Conservation (phyloP, 2,113 vertebrate species). For the Grammomys surdaster region DNA sequence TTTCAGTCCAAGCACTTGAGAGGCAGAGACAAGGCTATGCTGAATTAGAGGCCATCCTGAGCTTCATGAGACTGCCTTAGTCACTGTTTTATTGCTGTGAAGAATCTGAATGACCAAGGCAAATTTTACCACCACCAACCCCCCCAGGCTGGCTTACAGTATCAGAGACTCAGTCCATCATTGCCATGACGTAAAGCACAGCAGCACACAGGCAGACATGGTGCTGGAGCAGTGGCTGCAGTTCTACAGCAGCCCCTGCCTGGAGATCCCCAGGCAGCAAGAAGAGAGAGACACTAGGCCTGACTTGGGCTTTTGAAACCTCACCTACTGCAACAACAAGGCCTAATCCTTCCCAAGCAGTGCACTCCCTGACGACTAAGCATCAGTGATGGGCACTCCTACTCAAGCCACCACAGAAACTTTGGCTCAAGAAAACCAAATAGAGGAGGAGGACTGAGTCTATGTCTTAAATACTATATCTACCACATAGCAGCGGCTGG, state of each 20-base stretch:
- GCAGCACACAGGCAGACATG: background rate
- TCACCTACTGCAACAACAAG: background rate
- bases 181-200: background rate
- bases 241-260: background rate
- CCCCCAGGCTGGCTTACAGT: no score
- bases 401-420: background rate
- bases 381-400: background rate
- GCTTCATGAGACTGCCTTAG: background rate
- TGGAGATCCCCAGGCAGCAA: background rate
- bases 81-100: background rate
- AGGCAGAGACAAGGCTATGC: no score
- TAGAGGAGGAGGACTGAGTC: background rate
- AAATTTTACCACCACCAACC: background rate
- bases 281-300: background rate
- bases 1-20: background rate
- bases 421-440: background rate
- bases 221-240: background rate
- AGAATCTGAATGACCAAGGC: background rate
- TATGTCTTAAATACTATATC: background rate
- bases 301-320: background rate
- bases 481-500: background rate
- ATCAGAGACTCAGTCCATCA: background rate
- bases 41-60: background rate
- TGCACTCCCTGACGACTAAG: no score
- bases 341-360: background rate